Percentiles rank a stretch among this genome's conserved stretches.
These are phyloP conservation scores for Malurus splendens DNA, from an alignment of 2,797 vertebrate species.

Conservation along the genomic window DNA sequence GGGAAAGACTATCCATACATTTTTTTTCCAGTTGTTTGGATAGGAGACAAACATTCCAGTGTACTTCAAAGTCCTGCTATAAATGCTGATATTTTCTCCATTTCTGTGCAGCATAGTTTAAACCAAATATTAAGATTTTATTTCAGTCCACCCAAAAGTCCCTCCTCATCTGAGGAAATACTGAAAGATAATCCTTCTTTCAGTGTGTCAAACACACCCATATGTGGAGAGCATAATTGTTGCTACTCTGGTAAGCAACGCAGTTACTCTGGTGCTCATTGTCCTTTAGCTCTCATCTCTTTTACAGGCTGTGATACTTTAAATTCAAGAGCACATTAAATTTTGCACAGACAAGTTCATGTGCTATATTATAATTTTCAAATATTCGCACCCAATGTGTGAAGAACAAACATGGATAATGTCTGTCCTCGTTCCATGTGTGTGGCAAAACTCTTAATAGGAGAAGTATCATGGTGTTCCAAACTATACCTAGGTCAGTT, in stretches of 20 bases:
- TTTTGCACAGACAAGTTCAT: rapidly evolving
- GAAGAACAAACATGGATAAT: neutral
- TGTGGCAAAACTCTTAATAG: neutral
- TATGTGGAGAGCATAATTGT: neutral
- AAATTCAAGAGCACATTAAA: neutral
- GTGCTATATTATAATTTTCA: neutral
- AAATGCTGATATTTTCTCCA: neutral
- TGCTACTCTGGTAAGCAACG: neutral
- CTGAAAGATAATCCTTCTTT: neutral
- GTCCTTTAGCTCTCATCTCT: neutral
- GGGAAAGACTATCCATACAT: neutral
- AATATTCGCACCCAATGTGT: neutral
- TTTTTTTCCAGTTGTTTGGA: neutral
- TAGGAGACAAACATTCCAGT: neutral
- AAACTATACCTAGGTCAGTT: neutral
- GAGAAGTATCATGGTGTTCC: neutral
- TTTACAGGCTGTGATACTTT: neutral
- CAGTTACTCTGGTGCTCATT: neutral
- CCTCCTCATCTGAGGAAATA: neutral
- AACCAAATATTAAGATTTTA: neutral
- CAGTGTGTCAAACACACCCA: neutral
- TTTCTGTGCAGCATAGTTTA: neutral
- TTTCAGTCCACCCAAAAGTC: neutral
- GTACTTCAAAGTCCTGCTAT: neutral
- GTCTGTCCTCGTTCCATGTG: rapidly evolving